Percentiles rank a stretch among this genome's conserved stretches.
Conservation (phyloP, 2,888 invertebrate genomes). For the Meloe dianella region DNA sequence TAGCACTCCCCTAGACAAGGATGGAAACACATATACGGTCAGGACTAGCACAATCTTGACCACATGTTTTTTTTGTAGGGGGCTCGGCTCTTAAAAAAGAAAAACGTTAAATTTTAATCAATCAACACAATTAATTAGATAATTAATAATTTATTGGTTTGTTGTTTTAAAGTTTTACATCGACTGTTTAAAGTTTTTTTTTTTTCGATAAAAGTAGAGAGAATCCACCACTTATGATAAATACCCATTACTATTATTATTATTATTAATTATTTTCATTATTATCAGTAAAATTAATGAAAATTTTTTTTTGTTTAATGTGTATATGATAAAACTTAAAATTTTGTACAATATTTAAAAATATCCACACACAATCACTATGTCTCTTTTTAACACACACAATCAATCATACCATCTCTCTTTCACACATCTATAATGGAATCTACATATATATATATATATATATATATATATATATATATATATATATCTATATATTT, state of each 20-base stretch:
- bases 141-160: not conserved
- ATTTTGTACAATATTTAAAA: constrained; percentile 10
- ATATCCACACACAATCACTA: not conserved
- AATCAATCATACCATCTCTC: not conserved
- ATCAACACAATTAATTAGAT: too few species aligned
- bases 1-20: constrained; percentile 98
- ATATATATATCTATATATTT: too few species aligned
- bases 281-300: not conserved
- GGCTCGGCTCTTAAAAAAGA: not conserved
- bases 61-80: constrained; percentile 55
- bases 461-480: too few species aligned
- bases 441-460: too few species aligned
- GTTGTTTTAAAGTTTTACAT: not conserved
- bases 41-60: constrained; percentile 59
- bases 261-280: not conserved
- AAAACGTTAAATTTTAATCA: too few species aligned
- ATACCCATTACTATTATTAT: constrained; percentile 2
- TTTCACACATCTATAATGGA: not conserved
- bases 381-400: not conserved
- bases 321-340: constrained; percentile 2
- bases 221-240: not conserved
- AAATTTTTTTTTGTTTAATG: not conserved
- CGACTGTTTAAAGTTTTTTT: not conserved
- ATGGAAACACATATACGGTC: constrained; percentile 74
- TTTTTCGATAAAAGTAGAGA: not conserved